These are phyloP conservation scores for Ctenopoma kingsleyae DNA, from an alignment of 2,797 vertebrate genomes.

Conservation along the genomic window DNA sequence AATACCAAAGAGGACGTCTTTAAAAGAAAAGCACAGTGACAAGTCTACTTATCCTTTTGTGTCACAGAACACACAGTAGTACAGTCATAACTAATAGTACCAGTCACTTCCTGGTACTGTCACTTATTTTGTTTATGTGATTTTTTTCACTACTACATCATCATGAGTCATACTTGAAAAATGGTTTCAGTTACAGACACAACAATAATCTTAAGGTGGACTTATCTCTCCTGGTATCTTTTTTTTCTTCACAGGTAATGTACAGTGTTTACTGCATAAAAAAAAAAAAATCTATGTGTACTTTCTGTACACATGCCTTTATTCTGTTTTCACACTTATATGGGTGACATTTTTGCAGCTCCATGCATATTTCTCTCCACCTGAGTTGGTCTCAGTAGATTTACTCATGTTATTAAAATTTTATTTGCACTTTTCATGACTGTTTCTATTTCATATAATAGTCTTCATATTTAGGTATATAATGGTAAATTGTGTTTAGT, in stretches of 20 bases:
- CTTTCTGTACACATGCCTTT: neutral
- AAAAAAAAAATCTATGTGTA: no score
- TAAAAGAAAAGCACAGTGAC: neutral
- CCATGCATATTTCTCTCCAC: neutral
- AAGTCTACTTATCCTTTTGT: neutral
- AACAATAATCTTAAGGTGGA: constrained; percentile 21
- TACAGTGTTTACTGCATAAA: neutral
- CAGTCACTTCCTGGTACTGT: neutral
- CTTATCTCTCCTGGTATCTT: neutral
- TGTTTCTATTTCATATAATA: no score
- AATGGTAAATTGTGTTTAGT: no score
- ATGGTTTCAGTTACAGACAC: neutral
- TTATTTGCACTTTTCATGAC: no score
- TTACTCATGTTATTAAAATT: no score
- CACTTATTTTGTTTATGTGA: neutral
- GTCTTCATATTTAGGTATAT: no score
- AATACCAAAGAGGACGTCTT: neutral
- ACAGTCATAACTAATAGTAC: neutral
- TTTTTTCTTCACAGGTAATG: no score
- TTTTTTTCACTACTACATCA: neutral
- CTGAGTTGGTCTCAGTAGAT: no score
- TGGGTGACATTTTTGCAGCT: neutral
- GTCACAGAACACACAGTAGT: neutral
- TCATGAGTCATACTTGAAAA: constrained; percentile 27
- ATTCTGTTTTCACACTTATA: neutral